phyloP scores from a whole-genome alignment of 2,113 vertebrate genomes.

The Glaucomys volans region DNA sequence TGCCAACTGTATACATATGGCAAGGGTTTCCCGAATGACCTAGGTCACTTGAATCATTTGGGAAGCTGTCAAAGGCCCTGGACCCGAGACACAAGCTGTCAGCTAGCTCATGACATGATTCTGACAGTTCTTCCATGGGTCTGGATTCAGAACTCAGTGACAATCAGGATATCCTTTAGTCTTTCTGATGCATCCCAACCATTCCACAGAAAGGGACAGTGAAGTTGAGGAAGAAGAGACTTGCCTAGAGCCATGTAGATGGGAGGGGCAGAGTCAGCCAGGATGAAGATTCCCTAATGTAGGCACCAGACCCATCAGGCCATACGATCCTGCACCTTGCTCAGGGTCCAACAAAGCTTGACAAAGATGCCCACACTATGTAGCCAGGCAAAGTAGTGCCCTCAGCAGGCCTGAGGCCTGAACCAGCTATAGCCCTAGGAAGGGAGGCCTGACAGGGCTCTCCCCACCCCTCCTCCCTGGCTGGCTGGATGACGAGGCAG shows the following conservation, averaged over 20 bases:
- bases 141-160: background rate
- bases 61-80: background rate
- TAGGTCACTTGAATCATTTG: background rate
- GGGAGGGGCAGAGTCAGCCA: background rate
- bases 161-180: background rate
- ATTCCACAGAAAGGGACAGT: background rate
- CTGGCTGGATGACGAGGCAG: constrained; percentile 82
- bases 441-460: constrained; percentile 54
- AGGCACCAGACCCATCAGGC: background rate
- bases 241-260: constrained; percentile 18
- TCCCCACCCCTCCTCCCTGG: constrained; percentile 71
- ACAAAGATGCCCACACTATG: background rate
- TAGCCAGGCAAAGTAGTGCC: constrained; percentile 13
- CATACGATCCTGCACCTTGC: background rate
- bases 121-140: background rate
- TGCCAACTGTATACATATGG: background rate
- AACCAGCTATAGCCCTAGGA: constrained; percentile 34
- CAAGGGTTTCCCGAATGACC: background rate
- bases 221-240: background rate
- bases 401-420: constrained; percentile 45
- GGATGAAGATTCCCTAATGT: background rate
- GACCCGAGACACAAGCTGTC: background rate
- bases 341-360: background rate
- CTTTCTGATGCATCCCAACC: background rate
- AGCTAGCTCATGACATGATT: constrained; percentile 5